Evolutionary conservation across 2,113 vertebrate species (phyloP).

Genomic region (Zosterops pallidus): DNA sequence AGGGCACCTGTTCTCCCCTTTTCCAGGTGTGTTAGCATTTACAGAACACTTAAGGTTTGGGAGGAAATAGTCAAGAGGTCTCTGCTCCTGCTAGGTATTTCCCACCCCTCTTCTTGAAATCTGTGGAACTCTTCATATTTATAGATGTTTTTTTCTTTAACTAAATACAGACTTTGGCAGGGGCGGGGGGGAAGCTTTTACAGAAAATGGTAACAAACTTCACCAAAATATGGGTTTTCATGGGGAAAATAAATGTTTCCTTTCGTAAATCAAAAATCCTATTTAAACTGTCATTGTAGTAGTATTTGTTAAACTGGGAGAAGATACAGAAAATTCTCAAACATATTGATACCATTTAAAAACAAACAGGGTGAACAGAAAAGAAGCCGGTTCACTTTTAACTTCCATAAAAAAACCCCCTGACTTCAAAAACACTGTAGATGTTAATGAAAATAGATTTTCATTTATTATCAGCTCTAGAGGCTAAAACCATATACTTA

Average conservation of each 20-base stretch:
- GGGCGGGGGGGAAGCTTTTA: neutral
- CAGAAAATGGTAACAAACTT: neutral
- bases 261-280: neutral
- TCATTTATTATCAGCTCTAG: neutral
- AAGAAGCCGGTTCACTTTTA: conserved; percentile 13
- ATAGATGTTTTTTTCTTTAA: neutral
- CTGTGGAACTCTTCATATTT: neutral
- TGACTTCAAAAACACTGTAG: neutral
- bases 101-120: neutral
- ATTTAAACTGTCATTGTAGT: neutral
- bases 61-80: neutral
- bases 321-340: conserved; percentile 3
- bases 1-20: neutral
- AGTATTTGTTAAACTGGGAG: neutral
- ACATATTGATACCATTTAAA: neutral
- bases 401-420: neutral
- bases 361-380: conserved; percentile 2
- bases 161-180: neutral
- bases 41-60: neutral
- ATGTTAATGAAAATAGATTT: conserved; percentile 39
- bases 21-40: neutral
- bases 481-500: neutral
- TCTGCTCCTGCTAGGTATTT: neutral
- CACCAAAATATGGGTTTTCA: neutral
- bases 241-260: neutral